Evolutionary conservation across 2,797 vertebrate genomes (phyloP), one percentile per base, ranked within the genome.

Genomic region (Megaceryle alcyon): DNA sequence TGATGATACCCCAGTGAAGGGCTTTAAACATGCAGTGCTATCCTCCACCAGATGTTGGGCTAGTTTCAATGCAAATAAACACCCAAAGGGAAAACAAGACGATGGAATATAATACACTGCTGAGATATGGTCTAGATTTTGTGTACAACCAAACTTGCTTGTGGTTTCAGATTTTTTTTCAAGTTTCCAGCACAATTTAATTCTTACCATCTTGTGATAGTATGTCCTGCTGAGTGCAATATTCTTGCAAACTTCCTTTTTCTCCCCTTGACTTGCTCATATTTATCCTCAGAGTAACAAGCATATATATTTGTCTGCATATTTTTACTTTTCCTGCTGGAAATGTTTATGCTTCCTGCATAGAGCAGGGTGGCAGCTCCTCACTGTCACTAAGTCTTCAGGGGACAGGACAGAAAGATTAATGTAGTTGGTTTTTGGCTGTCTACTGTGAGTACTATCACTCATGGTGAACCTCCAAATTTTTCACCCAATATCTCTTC

Each of bases 11-110:
- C 77, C 81, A 81, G 48, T 0, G 0, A 78, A 92, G 66, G 31
- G 3, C 72, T 94, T 90, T 43, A 90, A 96, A 88, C 80, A 53
- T 33, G 66, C 4, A 5, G 3, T 56, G 63, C 25, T 82, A 14
- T 72, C 72, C 48, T 86, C 26, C 49, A 86, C 54, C 95, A 96
- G 90, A 90, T 82, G 70, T 73, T 92, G 70, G 43, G 44, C 64
- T 84, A 53, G 61, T 91, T 94, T 92, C 87, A 90, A 96, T 90
- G 87, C 77, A 96, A 92, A 90, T 86, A 66, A 92, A 90, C n/a
- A 65, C 66, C 46, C 59, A 44, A 81, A 83, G 87, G 76, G 76
- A 91, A 94, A 95, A 84, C 28, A 72, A 88, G 73, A 25, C 37
- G 69, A 43, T 41, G 22, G 49, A 78, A 68, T 86, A 31, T 46